Evolutionary conservation across 2,113 vertebrate species (phyloP).

Genomic region (Xenopus tropicalis): UCB_Xtro_10.0 CM004451.2:29456001-29456500

Average conservation of each 20-base stretch:
- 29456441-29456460: not conserved
- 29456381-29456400: constrained; percentile 42
- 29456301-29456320: constrained; percentile 19
- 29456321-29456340: constrained; percentile 33
- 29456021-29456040: constrained; percentile 42
- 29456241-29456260: constrained; percentile 39
- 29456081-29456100: constrained; percentile 25
- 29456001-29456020: constrained; percentile 39
- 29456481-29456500: not conserved
- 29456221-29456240: constrained; percentile 40
- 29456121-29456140: constrained; percentile 28
- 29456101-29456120: constrained; percentile 36
- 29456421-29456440: not conserved
- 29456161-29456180: constrained; percentile 4
- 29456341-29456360: constrained; percentile 33
- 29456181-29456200: constrained; percentile 9
- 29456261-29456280: constrained; percentile 38
- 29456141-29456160: constrained; percentile 21
- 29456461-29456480: no score
- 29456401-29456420: constrained; percentile 21
- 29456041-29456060: constrained; percentile 10
- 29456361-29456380: constrained; percentile 21
- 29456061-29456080: constrained; percentile 37
- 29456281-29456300: constrained; percentile 35
- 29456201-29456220: constrained; percentile 32